These are phyloP conservation scores for Phlogophora meticulosa DNA, from an alignment of 2,888 invertebrate species.

Conservation along the genomic window DNA sequence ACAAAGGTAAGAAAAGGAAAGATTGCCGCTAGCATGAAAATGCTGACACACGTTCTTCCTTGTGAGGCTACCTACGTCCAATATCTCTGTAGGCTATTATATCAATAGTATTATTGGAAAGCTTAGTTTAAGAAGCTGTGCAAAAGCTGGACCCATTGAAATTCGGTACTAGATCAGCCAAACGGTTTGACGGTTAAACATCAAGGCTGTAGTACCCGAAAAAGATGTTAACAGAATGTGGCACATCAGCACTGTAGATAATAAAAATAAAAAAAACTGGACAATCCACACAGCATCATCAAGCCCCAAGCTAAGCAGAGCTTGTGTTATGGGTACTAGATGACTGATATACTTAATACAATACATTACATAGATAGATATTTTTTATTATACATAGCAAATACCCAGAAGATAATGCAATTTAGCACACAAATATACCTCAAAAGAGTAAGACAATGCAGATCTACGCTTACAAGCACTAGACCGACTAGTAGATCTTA, in stretches of 20 bases:
- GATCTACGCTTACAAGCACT: background rate
- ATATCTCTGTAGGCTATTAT: conserved; percentile 22
- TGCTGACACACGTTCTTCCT: background rate
- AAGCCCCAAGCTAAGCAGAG: too few relatives aligned
- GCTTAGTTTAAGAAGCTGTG: conserved; percentile 15
- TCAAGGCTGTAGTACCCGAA: too few relatives aligned
- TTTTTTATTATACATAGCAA: too few relatives aligned
- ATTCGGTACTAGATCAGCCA: background rate
- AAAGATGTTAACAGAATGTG: background rate
- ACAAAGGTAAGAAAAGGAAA: background rate
- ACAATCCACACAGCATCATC: too few relatives aligned
- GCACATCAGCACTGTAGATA: too few relatives aligned
- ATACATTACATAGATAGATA: too few relatives aligned
- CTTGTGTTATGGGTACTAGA: too few relatives aligned
- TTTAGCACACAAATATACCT: conserved; percentile 5
- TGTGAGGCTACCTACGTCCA: background rate
- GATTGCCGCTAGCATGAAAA: background rate
- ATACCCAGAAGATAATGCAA: conserved; percentile 6
- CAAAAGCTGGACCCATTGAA: conserved; percentile 3
- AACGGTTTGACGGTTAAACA: background rate
- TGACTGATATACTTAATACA: too few relatives aligned
- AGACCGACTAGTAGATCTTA: conserved; percentile 5
- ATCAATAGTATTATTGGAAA: conserved; percentile 28
- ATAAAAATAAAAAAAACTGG: too few relatives aligned
- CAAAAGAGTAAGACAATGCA: conserved; percentile 10